Evolutionary conservation across 2,888 invertebrate genomes (phyloP).

Genomic region (Rosalia funebris): DNA sequence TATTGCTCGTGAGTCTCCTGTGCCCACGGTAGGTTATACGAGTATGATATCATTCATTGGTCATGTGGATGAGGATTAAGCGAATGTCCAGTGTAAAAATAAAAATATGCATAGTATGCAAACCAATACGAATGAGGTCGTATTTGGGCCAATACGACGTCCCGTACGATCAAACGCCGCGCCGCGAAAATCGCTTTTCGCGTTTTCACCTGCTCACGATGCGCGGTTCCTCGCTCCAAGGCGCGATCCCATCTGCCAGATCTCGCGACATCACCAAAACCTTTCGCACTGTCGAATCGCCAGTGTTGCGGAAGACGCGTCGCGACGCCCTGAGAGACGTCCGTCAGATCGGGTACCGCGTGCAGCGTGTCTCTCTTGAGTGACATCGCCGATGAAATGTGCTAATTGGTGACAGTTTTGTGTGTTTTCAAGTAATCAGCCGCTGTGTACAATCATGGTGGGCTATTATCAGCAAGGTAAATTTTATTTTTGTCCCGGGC

Average conservation of each 20-base stretch:
- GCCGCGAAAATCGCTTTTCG: too few species aligned
- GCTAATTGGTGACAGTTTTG: slow-evolving; percentile 49
- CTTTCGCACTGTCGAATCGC: slow-evolving; percentile 16
- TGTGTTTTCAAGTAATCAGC: slow-evolving; percentile 32
- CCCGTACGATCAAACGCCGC: too few species aligned
- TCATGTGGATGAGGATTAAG: too few species aligned
- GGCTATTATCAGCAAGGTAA: slow-evolving; percentile 44
- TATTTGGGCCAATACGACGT: too few species aligned
- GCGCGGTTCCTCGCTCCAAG: background rate
- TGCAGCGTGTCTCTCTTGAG: slow-evolving; percentile 37
- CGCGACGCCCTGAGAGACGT: slow-evolving; percentile 25
- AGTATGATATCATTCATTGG: too few species aligned
- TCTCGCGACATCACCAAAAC: slow-evolving; percentile 9
- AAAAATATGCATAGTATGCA: too few species aligned
- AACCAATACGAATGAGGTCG: too few species aligned
- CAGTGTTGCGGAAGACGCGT: slow-evolving; percentile 34
- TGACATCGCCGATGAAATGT: slow-evolving; percentile 42
- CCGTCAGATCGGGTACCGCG: background rate
- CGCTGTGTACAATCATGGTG: slow-evolving; percentile 31
- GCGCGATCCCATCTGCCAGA: background rate
- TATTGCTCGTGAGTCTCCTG: too few species aligned
- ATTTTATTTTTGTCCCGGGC: slow-evolving; percentile 26
- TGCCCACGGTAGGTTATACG: too few species aligned
- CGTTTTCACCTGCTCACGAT: background rate
- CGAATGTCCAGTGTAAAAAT: too few species aligned